These are phyloP conservation scores for Seriola rivoliana DNA, from an alignment of 2,113 vertebrate genomes.

Conservation along the genomic window DNA sequence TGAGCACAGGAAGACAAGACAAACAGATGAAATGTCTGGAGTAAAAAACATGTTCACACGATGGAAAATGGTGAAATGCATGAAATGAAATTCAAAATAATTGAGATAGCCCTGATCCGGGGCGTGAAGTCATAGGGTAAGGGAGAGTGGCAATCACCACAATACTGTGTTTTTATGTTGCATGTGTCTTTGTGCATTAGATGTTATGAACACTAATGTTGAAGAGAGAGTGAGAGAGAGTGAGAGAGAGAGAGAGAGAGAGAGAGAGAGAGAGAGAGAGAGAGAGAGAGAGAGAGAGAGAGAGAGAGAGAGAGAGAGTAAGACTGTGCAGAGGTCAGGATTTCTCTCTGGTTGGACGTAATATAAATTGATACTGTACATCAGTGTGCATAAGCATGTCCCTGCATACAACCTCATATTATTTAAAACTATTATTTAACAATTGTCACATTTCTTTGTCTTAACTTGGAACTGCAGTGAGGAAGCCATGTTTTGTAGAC, in stretches of 20 bases:
- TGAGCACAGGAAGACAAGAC: conserved; percentile 8
- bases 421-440: background rate
- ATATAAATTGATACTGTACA: background rate
- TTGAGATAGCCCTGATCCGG: conserved; percentile 16
- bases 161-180: background rate
- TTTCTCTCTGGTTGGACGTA: background rate
- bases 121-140: conserved; percentile 33
- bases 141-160: background rate
- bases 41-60: too few species aligned
- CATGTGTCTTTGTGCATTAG: background rate
- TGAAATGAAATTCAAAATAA: conserved; percentile 16
- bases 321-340: background rate
- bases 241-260: background rate
- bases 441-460: too few species aligned
- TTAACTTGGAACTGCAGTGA: too few species aligned
- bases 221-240: background rate
- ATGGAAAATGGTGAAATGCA: background rate
- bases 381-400: background rate
- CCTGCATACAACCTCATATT: background rate
- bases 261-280: background rate
- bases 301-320: background rate
- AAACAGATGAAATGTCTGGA: background rate
- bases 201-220: background rate
- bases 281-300: background rate
- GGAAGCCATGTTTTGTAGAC: too few species aligned